Evolutionary conservation across 1,140 invertebrate genomes (phyloP).

Genomic region (Drosophila virilis): DNA sequence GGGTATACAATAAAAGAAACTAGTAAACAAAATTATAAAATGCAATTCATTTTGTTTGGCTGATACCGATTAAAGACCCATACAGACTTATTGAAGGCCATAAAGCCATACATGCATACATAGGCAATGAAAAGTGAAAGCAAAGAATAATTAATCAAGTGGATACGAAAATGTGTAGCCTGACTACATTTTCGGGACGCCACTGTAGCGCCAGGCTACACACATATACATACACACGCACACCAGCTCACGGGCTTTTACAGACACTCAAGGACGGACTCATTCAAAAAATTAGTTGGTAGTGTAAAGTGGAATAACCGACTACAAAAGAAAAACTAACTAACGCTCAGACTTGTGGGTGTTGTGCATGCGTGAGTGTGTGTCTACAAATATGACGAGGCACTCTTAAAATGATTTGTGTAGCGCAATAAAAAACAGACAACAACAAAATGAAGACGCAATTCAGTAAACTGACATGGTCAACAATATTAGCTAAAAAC

Average conservation of each 20-base stretch:
- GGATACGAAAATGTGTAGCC: constrained; percentile 9
- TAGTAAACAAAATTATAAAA: constrained; percentile 6
- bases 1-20: not conserved
- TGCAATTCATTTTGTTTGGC: not conserved
- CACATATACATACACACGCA: constrained; percentile 1
- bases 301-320: constrained; percentile 46
- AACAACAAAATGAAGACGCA: constrained; percentile 33
- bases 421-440: constrained; percentile 52
- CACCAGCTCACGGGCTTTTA: not conserved
- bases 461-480: constrained; percentile 18
- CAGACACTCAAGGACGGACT: constrained; percentile 37
- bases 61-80: not conserved
- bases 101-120: not conserved
- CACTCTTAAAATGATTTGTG: constrained; percentile 70
- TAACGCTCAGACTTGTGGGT: constrained; percentile 47
- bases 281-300: constrained; percentile 63
- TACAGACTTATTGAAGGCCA: not conserved
- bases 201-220: constrained; percentile 34
- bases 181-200: constrained; percentile 3
- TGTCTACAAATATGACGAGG: constrained; percentile 46
- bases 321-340: constrained; percentile 41
- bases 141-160: not conserved
- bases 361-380: constrained; percentile 23
- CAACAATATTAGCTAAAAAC: constrained; percentile 1
- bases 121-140: constrained; percentile 11